These are phyloP conservation scores for Xanthostigma xanthostigma DNA, from an alignment of 2,888 invertebrate species.

Conservation along the genomic window DNA sequence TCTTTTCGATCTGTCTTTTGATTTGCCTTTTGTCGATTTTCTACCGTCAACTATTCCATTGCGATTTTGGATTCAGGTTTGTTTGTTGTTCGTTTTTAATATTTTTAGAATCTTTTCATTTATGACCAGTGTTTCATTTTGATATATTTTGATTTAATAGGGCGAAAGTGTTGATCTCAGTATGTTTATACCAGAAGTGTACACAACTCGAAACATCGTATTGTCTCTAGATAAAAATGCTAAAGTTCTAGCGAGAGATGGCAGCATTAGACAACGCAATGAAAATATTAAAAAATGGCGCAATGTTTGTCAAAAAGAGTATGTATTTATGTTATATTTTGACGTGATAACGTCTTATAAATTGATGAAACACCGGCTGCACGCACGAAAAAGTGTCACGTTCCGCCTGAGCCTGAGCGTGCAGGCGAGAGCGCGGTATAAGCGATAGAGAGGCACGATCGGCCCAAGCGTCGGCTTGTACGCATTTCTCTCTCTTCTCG, in stretches of 20 bases:
- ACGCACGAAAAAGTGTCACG: no score
- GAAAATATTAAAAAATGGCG: constrained; percentile 59
- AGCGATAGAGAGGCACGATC: no score
- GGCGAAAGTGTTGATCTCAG: constrained; percentile 87
- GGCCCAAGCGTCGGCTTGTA: no score
- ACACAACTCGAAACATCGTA: constrained; percentile 70
- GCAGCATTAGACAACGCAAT: constrained; percentile 37
- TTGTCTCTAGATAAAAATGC: constrained; percentile 77
- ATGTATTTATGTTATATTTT: constrained; percentile 8
- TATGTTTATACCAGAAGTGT: constrained; percentile 81
- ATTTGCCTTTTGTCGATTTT: constrained; percentile 88
- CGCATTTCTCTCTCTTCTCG: no score
- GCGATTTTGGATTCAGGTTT: constrained; percentile 78
- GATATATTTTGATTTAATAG: constrained; percentile 21
- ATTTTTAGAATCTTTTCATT: constrained; percentile 1
- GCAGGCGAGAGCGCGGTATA: no score
- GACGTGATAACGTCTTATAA: no score
- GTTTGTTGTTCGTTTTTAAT: constrained; percentile 7
- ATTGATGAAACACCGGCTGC: no score
- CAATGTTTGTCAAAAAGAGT: constrained; percentile 56
- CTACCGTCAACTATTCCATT: constrained; percentile 78
- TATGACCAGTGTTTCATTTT: constrained; percentile 1
- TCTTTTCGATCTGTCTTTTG: constrained; percentile 82
- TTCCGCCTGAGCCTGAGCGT: no score
- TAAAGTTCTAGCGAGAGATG: constrained; percentile 66